These are phyloP conservation scores for Drosophila flavopinicola DNA, from an alignment of 2,888 invertebrate genomes.

Conservation along the genomic window DNA sequence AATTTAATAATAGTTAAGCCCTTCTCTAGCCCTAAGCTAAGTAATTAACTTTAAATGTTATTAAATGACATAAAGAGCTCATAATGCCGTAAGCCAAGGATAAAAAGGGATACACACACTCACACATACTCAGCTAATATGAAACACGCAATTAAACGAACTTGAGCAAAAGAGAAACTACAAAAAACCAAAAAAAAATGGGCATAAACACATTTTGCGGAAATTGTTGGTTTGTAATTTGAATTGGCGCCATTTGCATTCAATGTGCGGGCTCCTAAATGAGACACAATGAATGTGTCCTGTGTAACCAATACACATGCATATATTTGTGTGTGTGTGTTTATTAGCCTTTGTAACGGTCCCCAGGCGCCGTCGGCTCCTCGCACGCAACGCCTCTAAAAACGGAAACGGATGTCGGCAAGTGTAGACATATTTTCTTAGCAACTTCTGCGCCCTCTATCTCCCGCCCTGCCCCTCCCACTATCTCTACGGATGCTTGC, in stretches of 20 bases:
- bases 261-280: constrained; percentile 48
- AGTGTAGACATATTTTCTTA: constrained; percentile 74
- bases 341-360: constrained; percentile 56
- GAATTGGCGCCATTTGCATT: constrained; percentile 67
- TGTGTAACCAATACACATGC: constrained; percentile 20
- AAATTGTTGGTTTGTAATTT: constrained; percentile 71
- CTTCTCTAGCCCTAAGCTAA: constrained; percentile 4
- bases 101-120: constrained; percentile 14
- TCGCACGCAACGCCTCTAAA: constrained; percentile 44
- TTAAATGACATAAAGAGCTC: constrained; percentile 40
- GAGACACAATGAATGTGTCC: constrained; percentile 65
- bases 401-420: constrained; percentile 72
- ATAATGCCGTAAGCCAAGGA: constrained; percentile 17
- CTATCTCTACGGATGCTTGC: background rate
- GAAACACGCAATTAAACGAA: constrained; percentile 52
- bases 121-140: background rate
- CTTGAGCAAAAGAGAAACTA: background rate
- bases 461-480: background rate
- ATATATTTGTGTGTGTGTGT: constrained; percentile 22
- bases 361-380: constrained; percentile 22
- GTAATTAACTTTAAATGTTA: constrained; percentile 32
- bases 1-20: background rate
- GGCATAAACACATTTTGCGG: constrained; percentile 59
- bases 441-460: constrained; percentile 45
- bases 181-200: constrained; percentile 22